A percentile compares a stretch with the other conserved stretches of the same genome.
Conservation (phyloP, 2,113 vertebrate genomes). For the Myxocyprinus asiaticus region DNA sequence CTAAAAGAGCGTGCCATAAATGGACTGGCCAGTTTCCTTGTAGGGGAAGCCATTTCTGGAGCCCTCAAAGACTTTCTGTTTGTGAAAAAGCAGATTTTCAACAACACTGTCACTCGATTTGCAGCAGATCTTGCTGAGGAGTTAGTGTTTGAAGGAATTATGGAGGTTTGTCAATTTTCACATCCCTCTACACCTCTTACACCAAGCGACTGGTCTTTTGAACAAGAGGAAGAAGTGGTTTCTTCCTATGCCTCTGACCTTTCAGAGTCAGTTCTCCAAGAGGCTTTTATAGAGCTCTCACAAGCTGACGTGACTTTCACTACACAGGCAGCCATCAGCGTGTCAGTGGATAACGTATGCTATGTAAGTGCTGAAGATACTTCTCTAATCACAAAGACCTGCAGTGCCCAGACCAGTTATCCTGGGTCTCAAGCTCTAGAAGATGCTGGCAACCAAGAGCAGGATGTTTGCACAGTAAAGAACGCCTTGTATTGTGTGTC, state of each 20-base stretch:
- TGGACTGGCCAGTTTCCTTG: slow-evolving; percentile 87
- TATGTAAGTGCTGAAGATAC: slow-evolving; percentile 80
- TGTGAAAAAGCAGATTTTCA: slow-evolving; percentile 93
- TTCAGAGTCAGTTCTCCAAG: slow-evolving; percentile 96
- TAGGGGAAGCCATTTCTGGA: slow-evolving; percentile 87
- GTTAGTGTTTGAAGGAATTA: slow-evolving; percentile 95
- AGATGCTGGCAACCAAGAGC: slow-evolving; percentile 58
- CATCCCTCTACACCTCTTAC: slow-evolving; percentile 84
- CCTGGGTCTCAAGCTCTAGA: slow-evolving; percentile 59
- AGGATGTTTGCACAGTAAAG: slow-evolving; percentile 82
- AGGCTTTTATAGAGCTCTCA: slow-evolving; percentile 96
- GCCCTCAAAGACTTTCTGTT: slow-evolving; percentile 88
- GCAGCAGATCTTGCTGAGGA: slow-evolving; percentile 94
- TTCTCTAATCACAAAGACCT: slow-evolving; percentile 71
- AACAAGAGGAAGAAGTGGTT: slow-evolving; percentile 85
- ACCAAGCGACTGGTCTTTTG: slow-evolving; percentile 76
- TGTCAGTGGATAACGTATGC: slow-evolving; percentile 88
- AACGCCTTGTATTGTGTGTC: slow-evolving; percentile 92
- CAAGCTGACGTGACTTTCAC: slow-evolving; percentile 90
- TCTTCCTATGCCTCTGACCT: slow-evolving; percentile 91
- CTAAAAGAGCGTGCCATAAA: slow-evolving; percentile 89
- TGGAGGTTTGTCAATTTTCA: slow-evolving; percentile 98
- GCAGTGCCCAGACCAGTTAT: slow-evolving; percentile 71
- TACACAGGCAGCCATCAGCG: slow-evolving; percentile 90
- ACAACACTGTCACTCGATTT: slow-evolving; percentile 84